These are phyloP conservation scores for Dryocosmus kuriphilus DNA, from an alignment of 2,888 invertebrate species.

Conservation along the genomic window DNA sequence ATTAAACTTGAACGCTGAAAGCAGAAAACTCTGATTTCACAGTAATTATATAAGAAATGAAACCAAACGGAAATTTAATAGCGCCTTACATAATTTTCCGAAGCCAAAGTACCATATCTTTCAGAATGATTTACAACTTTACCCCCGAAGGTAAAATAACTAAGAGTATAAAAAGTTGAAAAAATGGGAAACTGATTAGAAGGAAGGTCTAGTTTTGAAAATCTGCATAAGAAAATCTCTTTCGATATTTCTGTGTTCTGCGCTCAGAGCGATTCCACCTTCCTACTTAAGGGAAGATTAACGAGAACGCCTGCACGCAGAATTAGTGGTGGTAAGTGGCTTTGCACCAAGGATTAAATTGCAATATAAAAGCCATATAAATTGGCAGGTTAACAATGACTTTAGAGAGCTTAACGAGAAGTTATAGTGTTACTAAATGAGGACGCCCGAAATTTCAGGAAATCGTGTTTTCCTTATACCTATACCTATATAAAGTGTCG, in stretches of 20 bases:
- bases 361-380: constrained; percentile 28
- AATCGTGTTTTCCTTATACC: constrained; percentile 30
- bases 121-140: constrained; percentile 3
- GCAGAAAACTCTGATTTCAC: too few relatives aligned
- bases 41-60: too few relatives aligned
- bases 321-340: constrained; percentile 35
- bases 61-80: too few relatives aligned
- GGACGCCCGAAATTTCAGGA: constrained; percentile 31
- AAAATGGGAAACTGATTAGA: neutral
- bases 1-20: too few relatives aligned
- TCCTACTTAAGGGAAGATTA: constrained; percentile 16
- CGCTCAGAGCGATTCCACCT: constrained; percentile 21
- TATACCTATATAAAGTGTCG: constrained; percentile 24
- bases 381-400: constrained; percentile 36
- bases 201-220: constrained; percentile 3
- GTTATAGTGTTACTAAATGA: constrained; percentile 27
- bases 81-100: neutral
- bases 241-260: neutral
- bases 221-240: constrained; percentile 15
- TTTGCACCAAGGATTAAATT: constrained; percentile 24
- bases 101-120: constrained; percentile 2
- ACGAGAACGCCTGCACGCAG: constrained; percentile 17
- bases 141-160: neutral
- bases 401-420: constrained; percentile 32
- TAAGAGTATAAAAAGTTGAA: neutral